phyloP scores from a whole-genome alignment of 1,140 invertebrate genomes.

The Lethrus apterus region DNA sequence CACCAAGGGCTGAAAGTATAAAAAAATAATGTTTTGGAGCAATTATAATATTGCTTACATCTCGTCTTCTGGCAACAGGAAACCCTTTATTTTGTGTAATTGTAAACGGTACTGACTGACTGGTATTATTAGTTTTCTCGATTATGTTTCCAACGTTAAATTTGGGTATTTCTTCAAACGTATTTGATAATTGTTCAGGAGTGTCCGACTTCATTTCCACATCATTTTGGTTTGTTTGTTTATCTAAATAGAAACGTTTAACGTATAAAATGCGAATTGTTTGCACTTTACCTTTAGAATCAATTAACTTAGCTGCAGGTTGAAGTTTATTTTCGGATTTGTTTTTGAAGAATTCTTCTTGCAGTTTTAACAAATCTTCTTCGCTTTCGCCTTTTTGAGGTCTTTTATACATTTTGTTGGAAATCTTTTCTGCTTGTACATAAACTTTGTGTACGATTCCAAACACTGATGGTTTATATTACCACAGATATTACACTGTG shows the following conservation, averaged over 20 bases:
- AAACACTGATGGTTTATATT: too few species aligned
- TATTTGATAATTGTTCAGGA: slow-evolving; percentile 34
- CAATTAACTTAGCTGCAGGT: slow-evolving; percentile 50
- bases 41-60: slow-evolving; percentile 24
- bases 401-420: slow-evolving; percentile 52
- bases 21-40: slow-evolving; percentile 24
- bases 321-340: slow-evolving; percentile 45
- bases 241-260: too few species aligned
- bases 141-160: slow-evolving; percentile 43
- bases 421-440: too few species aligned
- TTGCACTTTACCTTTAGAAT: too few species aligned
- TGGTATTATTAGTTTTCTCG: slow-evolving; percentile 14
- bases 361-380: slow-evolving; percentile 61
- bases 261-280: too few species aligned
- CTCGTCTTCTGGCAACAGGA: slow-evolving; percentile 35
- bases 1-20: slow-evolving; percentile 31
- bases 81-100: slow-evolving; percentile 31
- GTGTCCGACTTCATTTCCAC: not conserved
- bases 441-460: too few species aligned
- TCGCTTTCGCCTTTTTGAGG: slow-evolving; percentile 58
- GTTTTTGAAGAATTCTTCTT: slow-evolving; percentile 54
- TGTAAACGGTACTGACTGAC: slow-evolving; percentile 6
- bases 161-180: slow-evolving; percentile 34
- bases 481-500: too few species aligned
- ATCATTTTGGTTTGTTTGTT: not conserved